Conservation (phyloP, 2,888 invertebrate species). For the Drosophila aldrichi region DNA sequence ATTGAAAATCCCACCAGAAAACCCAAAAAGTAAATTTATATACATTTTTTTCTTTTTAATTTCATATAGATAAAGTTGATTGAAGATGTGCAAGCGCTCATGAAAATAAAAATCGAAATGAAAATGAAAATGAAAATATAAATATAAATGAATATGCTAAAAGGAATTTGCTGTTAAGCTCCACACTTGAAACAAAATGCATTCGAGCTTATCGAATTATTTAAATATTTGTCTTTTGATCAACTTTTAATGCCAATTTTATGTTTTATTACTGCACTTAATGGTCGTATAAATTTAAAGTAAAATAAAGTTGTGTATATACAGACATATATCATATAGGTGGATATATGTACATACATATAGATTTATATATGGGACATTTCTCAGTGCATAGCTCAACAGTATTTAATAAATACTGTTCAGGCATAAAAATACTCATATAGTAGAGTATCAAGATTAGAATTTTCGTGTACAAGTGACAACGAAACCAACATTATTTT, state of each 20-base stretch:
- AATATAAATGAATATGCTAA: conserved; percentile 31
- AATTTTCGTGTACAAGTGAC: too few relatives aligned
- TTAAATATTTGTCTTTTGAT: conserved; percentile 31
- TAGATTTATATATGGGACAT: not conserved
- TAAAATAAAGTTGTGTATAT: not conserved
- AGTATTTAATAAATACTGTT: too few relatives aligned
- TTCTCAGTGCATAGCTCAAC: not conserved
- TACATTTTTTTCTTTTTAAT: not conserved
- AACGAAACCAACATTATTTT: too few relatives aligned
- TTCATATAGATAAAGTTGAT: conserved; percentile 33
- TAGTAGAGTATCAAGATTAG: too few relatives aligned
- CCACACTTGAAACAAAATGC: conserved; percentile 23
- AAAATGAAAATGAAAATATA: not conserved
- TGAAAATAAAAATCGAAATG: conserved; percentile 34
- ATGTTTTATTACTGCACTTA: conserved; percentile 33
- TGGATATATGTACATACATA: not conserved
- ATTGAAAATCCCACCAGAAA: conserved; percentile 56
- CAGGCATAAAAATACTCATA: too few relatives aligned
- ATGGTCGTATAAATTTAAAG: conserved; percentile 1
- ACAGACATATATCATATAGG: not conserved
- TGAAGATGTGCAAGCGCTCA: conserved; percentile 44
- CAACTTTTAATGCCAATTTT: conserved; percentile 47
- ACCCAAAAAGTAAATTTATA: conserved; percentile 39
- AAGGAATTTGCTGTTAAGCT: conserved; percentile 51
- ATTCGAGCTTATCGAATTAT: not conserved